These are phyloP conservation scores for Monomorium pharaonis DNA, from an alignment of 1,140 invertebrate genomes.

Conservation along the genomic window DNA sequence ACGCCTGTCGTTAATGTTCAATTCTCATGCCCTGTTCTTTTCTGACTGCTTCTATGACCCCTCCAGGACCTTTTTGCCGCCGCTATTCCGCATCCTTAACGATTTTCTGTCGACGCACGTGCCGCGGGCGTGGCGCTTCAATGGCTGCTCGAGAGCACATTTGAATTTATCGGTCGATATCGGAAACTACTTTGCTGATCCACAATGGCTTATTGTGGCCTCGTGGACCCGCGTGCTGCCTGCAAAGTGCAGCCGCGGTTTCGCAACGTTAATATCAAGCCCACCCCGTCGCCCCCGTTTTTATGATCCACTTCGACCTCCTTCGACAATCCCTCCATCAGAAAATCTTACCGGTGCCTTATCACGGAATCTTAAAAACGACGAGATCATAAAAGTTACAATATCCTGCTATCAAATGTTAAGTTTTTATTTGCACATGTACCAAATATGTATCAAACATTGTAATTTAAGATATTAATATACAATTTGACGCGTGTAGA, in stretches of 20 bases:
- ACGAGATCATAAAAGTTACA: constrained; percentile 18
- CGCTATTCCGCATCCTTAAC: constrained; percentile 72
- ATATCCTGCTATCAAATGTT: not conserved
- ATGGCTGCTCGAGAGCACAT: constrained; percentile 66
- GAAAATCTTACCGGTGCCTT: not conserved
- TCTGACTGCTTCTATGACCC: not conserved
- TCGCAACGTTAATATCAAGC: constrained; percentile 51
- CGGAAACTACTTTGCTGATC: constrained; percentile 75
- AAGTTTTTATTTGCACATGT: not conserved
- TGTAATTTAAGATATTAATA: not conserved
- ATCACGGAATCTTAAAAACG: not conserved
- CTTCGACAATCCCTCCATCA: not conserved
- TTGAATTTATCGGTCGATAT: constrained; percentile 78
- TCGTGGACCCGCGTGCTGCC: constrained; percentile 38
- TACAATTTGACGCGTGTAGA: not conserved
- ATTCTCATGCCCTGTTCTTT: constrained; percentile 9
- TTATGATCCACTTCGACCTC: constrained; percentile 21
- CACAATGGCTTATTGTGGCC: constrained; percentile 73
- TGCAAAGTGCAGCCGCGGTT: not conserved
- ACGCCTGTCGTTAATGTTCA: constrained; percentile 12
- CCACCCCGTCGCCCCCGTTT: not conserved
- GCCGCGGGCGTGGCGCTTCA: constrained; percentile 67
- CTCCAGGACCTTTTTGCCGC: constrained; percentile 52
- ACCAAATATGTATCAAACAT: not conserved
- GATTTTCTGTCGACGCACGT: constrained; percentile 78